Evolutionary conservation across 2,888 invertebrate species (phyloP).

Genomic region (Cosmorhoe ocellata): DNA sequence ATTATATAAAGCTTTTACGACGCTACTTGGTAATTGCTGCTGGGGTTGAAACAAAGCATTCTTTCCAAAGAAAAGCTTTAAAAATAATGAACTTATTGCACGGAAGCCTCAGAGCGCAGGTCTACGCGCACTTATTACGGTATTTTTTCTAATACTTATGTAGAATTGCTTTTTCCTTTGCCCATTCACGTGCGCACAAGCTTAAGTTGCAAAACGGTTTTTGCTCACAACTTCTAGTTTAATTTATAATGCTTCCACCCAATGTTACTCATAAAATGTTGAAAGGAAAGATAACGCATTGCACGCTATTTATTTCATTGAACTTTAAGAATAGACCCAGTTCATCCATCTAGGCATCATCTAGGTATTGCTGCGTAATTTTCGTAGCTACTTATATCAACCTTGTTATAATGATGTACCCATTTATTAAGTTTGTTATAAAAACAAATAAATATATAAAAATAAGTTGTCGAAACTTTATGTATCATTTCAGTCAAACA

Average conservation of each 20-base stretch:
- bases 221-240: conserved; percentile 32
- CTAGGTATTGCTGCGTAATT: too few species aligned
- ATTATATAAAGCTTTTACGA: too few species aligned
- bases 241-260: conserved; percentile 23
- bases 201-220: conserved; percentile 42
- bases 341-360: neutral
- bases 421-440: too few species aligned
- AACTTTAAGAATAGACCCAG: neutral
- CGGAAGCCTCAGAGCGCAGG: neutral
- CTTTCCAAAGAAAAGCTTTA: too few species aligned
- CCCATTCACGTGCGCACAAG: conserved; percentile 31
- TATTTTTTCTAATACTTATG: conserved; percentile 15
- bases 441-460: too few species aligned
- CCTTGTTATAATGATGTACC: too few species aligned
- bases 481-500: too few species aligned
- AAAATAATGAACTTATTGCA: too few species aligned
- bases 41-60: too few species aligned
- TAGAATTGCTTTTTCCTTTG: conserved; percentile 19
- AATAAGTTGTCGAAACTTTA: too few species aligned
- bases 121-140: neutral
- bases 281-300: conserved; percentile 15
- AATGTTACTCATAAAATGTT: conserved; percentile 15
- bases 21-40: too few species aligned
- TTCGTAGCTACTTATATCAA: too few species aligned
- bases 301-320: conserved; percentile 7